phyloP scores from a whole-genome alignment of 2,797 vertebrate genomes.

The Hypotaenidia philippensis region DNA sequence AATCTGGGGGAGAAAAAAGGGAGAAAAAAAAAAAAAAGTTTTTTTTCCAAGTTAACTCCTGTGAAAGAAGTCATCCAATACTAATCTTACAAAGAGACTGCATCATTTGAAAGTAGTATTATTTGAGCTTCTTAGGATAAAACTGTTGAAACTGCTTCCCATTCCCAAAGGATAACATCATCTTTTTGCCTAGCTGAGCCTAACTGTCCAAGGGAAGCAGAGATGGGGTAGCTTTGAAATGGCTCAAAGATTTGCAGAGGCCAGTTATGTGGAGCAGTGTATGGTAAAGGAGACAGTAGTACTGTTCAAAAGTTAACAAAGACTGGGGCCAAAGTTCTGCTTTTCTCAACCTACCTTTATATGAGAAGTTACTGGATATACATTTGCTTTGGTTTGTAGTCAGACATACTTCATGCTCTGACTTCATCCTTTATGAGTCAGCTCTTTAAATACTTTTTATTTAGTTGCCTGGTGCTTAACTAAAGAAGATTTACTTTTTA shows the following conservation, averaged over 20 bases:
- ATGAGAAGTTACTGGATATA: background rate
- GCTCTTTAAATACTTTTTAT: background rate
- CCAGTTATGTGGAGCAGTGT: background rate
- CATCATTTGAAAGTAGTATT: background rate
- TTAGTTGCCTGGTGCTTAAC: background rate
- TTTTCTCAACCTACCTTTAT: background rate
- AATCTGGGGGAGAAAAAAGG: background rate
- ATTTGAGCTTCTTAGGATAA: background rate
- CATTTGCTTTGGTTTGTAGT: background rate
- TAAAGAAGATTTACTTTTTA: conserved; percentile 34
- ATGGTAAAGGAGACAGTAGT: background rate
- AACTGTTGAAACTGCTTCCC: background rate
- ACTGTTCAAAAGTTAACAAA: background rate
- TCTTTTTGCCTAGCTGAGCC: background rate
- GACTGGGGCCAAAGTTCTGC: background rate
- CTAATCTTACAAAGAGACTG: background rate
- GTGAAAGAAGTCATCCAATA: background rate
- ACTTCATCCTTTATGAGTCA: background rate
- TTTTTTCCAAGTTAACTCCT: background rate
- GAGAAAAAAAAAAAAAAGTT: background rate
- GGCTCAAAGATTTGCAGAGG: background rate
- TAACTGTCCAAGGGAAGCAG: background rate
- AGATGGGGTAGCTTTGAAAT: background rate
- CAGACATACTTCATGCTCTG: background rate
- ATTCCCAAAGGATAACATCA: fast-evolving